Conservation (phyloP, 2,797 vertebrate genomes). For the Halcyon leucocephala region DNA sequence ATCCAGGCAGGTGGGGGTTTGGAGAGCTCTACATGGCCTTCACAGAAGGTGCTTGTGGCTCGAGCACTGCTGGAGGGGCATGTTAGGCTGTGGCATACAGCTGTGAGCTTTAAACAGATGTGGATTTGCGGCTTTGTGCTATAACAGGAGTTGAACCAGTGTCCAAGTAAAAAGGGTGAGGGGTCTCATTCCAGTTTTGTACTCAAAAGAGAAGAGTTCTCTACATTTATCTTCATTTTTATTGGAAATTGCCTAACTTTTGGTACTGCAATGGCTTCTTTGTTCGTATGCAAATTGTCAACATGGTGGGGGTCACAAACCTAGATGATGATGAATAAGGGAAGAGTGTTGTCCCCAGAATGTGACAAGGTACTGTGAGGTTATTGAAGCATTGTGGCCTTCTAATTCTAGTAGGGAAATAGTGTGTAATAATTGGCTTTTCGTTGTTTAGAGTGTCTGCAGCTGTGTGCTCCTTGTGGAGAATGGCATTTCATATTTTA, state of each 20-base stretch:
- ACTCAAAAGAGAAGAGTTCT: background rate
- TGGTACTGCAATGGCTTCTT: background rate
- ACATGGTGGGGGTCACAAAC: background rate
- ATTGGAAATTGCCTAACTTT: background rate
- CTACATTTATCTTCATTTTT: accelerated
- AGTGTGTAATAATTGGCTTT: background rate
- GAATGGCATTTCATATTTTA: background rate
- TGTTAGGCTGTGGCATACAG: accelerated
- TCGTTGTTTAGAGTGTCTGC: background rate
- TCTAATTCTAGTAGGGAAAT: background rate
- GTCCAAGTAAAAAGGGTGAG: background rate
- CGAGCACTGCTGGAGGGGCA: background rate
- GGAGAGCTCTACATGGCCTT: background rate
- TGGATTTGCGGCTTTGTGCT: background rate
- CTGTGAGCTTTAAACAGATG: accelerated
- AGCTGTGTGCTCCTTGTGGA: background rate
- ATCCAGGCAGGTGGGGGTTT: background rate
- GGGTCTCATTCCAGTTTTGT: background rate
- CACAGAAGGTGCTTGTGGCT: background rate
- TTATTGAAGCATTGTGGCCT: background rate
- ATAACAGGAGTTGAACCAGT: background rate
- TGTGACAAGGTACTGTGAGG: background rate
- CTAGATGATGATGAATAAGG: background rate
- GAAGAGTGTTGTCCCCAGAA: background rate
- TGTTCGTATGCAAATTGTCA: background rate